phyloP scores from a whole-genome alignment of 2,888 invertebrate genomes.

The Andrena bucephala region DNA sequence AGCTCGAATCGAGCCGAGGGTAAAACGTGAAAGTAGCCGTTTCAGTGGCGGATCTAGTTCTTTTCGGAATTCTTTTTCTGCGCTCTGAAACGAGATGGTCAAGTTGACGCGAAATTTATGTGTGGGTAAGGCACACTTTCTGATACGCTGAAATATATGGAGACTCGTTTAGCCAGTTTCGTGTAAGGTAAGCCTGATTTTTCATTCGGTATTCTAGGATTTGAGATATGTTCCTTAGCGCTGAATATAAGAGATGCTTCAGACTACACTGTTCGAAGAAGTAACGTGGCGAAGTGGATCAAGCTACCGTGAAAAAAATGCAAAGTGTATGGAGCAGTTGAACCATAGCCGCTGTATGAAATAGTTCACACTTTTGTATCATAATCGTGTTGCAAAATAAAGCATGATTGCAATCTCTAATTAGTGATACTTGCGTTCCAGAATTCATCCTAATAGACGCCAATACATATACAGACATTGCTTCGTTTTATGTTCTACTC shows the following conservation, averaged over 20 bases:
- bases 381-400: not conserved
- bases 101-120: constrained; percentile 21
- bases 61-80: not conserved
- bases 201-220: not conserved
- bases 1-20: not conserved
- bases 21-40: constrained; percentile 26
- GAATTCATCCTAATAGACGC: no score
- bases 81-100: not conserved
- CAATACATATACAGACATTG: not conserved
- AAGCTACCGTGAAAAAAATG: not conserved
- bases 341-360: not conserved
- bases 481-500: not conserved
- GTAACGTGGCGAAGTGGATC: not conserved
- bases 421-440: no score
- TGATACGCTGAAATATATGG: not conserved
- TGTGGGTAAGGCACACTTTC: not conserved
- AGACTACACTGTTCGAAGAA: not conserved
- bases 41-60: not conserved
- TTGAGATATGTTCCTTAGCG: not conserved
- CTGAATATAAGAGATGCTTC: not conserved
- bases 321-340: not conserved
- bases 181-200: not conserved
- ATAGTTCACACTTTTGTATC: not conserved
- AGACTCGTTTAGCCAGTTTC: constrained; percentile 17
- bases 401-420: no score